Percentiles rank a stretch among this genome's conserved stretches.
These are phyloP conservation scores for Enteromius paludinosus DNA, from an alignment of 2,797 vertebrate genomes.

Conservation along the genomic window DNA sequence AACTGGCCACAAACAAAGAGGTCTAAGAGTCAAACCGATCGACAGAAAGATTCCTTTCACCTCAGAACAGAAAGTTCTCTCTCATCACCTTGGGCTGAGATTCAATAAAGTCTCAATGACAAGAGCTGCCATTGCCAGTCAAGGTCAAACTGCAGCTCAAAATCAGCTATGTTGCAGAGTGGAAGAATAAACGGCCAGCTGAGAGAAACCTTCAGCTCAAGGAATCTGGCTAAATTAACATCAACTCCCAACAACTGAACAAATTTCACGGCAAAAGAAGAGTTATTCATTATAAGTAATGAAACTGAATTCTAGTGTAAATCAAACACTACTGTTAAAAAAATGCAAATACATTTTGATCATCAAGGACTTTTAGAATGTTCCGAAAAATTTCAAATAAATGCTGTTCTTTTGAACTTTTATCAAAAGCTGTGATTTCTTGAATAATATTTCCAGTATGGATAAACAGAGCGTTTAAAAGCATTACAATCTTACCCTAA, in stretches of 20 bases:
- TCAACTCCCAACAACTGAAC: background rate
- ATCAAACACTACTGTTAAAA: background rate
- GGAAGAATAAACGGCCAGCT: background rate
- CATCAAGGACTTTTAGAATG: no score
- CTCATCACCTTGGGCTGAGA: slow-evolving; percentile 39
- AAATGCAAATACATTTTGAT: no score
- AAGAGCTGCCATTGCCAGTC: slow-evolving; percentile 10
- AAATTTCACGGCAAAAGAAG: no score
- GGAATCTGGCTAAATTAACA: background rate
- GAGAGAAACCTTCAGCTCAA: slow-evolving; percentile 11
- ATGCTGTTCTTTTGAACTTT: background rate
- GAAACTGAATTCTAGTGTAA: background rate
- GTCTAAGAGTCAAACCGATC: slow-evolving; percentile 42
- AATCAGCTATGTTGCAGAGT: background rate
- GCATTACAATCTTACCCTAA: background rate
- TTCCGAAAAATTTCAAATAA: background rate
- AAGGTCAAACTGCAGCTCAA: background rate
- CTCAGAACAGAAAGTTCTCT: slow-evolving; percentile 43
- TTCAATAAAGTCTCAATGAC: slow-evolving; percentile 36
- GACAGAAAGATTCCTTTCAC: slow-evolving; percentile 48
- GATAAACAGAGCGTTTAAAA: background rate
- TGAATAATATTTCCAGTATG: background rate
- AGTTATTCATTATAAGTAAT: background rate
- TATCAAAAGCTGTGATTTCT: background rate
- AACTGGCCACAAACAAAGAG: slow-evolving; percentile 46